Evolutionary conservation across 1,140 invertebrate species (phyloP).

Genomic region (Leptestheria dahalacensis): DNA sequence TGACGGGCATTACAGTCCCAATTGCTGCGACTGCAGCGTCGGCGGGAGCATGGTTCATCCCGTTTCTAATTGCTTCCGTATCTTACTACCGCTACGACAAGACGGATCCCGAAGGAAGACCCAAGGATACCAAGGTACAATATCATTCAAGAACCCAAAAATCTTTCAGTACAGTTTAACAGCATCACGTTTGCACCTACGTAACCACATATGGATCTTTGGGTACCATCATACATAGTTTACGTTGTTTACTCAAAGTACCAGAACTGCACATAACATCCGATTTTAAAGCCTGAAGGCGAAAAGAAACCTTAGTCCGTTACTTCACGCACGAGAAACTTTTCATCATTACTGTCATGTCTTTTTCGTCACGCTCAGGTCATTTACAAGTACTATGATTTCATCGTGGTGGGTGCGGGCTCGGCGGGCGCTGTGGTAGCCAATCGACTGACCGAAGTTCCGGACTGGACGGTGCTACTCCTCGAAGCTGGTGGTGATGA

Average conservation of each 20-base stretch:
- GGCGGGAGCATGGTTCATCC: constrained; percentile 60
- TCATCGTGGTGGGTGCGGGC: constrained; percentile 81
- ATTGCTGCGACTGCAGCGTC: constrained; percentile 48
- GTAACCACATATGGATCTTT: background rate
- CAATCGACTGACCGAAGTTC: constrained; percentile 66
- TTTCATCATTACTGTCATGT: background rate
- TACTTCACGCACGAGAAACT: background rate
- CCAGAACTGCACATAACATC: background rate
- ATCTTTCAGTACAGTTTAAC: too few species aligned
- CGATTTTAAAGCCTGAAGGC: too few species aligned
- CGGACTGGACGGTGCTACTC: constrained; percentile 64
- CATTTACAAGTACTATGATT: constrained; percentile 47
- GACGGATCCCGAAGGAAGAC: constrained; percentile 49
- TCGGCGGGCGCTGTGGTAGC: constrained; percentile 91
- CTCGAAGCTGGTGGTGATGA: constrained; percentile 84
- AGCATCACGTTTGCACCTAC: too few species aligned
- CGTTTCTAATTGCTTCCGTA: constrained; percentile 57
- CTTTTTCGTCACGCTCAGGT: background rate
- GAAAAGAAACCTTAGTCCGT: too few species aligned
- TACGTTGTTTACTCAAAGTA: background rate
- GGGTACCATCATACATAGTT: background rate
- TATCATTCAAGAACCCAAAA: too few species aligned
- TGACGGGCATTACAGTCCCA: constrained; percentile 21
- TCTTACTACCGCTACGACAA: constrained; percentile 68
- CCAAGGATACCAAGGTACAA: constrained; percentile 42